phyloP scores from a whole-genome alignment of 2,113 vertebrate genomes.

The Aix galericulata region DNA sequence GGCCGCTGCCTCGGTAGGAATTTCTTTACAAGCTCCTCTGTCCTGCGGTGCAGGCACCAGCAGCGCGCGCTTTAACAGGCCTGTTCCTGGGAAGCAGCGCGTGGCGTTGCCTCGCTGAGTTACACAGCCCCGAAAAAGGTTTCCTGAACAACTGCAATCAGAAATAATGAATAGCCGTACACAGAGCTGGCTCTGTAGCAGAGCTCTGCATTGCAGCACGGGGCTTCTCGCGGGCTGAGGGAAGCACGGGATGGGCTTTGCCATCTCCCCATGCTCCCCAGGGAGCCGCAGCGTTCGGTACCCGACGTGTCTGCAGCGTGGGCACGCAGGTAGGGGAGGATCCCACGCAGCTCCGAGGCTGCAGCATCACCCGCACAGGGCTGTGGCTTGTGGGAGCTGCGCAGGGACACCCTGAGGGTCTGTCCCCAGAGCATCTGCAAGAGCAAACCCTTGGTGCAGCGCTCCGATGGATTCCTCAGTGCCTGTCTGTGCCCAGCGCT shows the following conservation, averaged over 20 bases:
- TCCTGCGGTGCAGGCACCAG: neutral
- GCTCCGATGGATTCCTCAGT: neutral
- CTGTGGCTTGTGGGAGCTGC: neutral
- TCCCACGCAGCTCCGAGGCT: neutral
- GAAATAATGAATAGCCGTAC: slow-evolving; percentile 17
- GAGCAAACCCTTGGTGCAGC: neutral
- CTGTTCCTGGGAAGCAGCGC: neutral
- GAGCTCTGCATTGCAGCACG: slow-evolving; percentile 40
- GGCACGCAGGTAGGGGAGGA: fast-evolving
- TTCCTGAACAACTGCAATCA: neutral
- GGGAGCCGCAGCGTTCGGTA: neutral
- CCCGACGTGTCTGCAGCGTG: fast-evolving
- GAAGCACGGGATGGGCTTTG: neutral
- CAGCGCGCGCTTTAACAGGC: neutral
- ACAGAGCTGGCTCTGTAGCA: neutral
- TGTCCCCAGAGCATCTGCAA: neutral
- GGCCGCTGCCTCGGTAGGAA: neutral
- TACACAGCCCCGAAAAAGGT: neutral
- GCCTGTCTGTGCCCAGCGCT: neutral
- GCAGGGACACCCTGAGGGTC: neutral
- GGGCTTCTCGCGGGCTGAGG: neutral
- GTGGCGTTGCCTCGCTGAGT: neutral
- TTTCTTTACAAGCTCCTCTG: neutral
- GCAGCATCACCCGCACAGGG: neutral
- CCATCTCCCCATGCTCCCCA: neutral